Conservation (phyloP, 2,888 invertebrate genomes). For the Gnatocerus cornutus region DNA sequence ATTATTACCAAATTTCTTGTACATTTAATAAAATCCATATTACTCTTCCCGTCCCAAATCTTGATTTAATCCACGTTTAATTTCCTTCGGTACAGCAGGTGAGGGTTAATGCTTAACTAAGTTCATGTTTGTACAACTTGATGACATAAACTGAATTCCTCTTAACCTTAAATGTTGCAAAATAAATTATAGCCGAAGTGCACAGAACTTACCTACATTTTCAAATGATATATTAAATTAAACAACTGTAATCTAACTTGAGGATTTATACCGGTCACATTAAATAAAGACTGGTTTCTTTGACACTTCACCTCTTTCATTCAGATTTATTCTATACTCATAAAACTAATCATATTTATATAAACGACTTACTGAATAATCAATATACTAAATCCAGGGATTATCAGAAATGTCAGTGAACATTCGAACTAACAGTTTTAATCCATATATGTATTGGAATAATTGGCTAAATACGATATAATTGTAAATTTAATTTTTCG, state of each 20-base stretch:
- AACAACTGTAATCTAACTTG: slow-evolving; percentile 24
- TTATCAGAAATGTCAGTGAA: not conserved
- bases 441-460: not conserved
- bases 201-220: slow-evolving; percentile 21
- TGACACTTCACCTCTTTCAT: too few species aligned
- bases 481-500: too few species aligned
- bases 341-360: too few species aligned
- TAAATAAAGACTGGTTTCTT: too few species aligned
- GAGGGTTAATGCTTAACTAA: slow-evolving; percentile 33
- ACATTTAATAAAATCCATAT: slow-evolving; percentile 35
- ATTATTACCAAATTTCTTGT: slow-evolving; percentile 29
- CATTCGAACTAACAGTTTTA: not conserved
- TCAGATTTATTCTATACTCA: too few species aligned
- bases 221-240: slow-evolving; percentile 41
- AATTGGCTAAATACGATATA: not conserved
- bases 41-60: slow-evolving; percentile 31
- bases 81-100: slow-evolving; percentile 38
- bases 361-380: too few species aligned
- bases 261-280: slow-evolving; percentile 12
- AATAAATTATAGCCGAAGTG: slow-evolving; percentile 33
- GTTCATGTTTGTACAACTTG: slow-evolving; percentile 42
- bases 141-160: slow-evolving; percentile 38
- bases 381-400: too few species aligned
- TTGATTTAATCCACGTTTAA: slow-evolving; percentile 41
- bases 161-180: slow-evolving; percentile 35